These are phyloP conservation scores for Labeo catla DNA, from an alignment of 2,113 vertebrate species.

Conservation along the genomic window DNA sequence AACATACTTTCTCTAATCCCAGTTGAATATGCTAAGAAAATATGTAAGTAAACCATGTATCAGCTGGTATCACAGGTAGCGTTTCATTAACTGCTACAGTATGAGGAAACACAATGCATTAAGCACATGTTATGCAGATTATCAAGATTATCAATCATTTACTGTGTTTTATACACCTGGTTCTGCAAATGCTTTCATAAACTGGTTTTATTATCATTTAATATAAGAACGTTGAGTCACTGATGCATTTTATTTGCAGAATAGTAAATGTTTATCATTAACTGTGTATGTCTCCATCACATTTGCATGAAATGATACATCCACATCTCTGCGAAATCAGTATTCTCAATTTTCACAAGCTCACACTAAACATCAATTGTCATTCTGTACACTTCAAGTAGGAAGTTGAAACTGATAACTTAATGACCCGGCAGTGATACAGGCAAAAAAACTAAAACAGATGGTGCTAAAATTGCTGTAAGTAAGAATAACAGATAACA, in stretches of 20 bases:
- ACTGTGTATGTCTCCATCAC: background rate
- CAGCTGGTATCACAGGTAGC: background rate
- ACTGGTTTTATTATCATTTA: background rate
- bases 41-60: no score
- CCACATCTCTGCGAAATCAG: background rate
- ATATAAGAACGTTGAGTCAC: background rate
- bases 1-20: background rate
- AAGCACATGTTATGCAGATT: background rate
- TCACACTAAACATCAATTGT: background rate
- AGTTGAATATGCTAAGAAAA: slow-evolving; percentile 5
- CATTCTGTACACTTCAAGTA: background rate
- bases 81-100: background rate
- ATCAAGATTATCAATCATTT: background rate
- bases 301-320: background rate
- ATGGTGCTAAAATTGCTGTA: no score
- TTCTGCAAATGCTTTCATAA: background rate
- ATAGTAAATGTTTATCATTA: slow-evolving; percentile 1
- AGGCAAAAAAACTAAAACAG: no score
- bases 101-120: background rate
- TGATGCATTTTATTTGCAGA: background rate
- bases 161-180: background rate
- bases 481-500: background rate
- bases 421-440: background rate
- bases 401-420: background rate
- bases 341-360: background rate